Conservation (phyloP, 1,140 invertebrate genomes). For the Aradophagus sp. region DNA sequence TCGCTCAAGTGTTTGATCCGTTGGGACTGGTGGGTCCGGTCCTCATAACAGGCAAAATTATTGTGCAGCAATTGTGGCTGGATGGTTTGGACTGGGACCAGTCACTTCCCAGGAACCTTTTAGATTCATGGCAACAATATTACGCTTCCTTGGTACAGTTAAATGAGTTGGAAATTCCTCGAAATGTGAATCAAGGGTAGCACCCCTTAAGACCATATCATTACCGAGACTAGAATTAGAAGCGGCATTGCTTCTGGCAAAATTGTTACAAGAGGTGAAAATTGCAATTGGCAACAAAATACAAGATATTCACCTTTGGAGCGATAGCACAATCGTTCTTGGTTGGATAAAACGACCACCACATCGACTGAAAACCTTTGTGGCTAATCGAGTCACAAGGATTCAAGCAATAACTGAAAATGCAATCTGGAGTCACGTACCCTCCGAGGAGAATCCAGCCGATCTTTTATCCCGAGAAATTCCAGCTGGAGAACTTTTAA, state of each 20-base stretch:
- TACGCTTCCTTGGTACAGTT: not conserved
- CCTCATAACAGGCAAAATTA: not conserved
- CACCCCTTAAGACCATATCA: slow-evolving; percentile 7
- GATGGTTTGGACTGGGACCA: slow-evolving; percentile 1
- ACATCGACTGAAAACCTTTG: not conserved
- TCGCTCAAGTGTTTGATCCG: slow-evolving; percentile 31
- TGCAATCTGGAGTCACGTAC: slow-evolving; percentile 1
- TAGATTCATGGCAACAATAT: not conserved
- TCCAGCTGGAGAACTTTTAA: not conserved
- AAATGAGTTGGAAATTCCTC: not conserved
- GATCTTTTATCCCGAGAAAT: slow-evolving; percentile 2
- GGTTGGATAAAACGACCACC: not conserved
- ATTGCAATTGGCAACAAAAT: not conserved
- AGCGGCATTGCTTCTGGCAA: slow-evolving; percentile 1
- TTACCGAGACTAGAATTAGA: slow-evolving; percentile 5
- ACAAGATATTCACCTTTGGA: not conserved
- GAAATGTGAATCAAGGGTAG: slow-evolving; percentile 18
- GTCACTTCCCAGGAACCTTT: not conserved
- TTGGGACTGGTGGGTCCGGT: slow-evolving; percentile 2
- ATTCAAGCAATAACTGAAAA: not conserved
- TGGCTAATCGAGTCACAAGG: not conserved
- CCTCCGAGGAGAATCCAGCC: not conserved
- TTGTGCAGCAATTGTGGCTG: not conserved
- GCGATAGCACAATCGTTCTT: not conserved
- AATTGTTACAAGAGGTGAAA: not conserved